Conservation (phyloP, 2,888 invertebrate species). For the Melangyna quadrimaculata region DNA sequence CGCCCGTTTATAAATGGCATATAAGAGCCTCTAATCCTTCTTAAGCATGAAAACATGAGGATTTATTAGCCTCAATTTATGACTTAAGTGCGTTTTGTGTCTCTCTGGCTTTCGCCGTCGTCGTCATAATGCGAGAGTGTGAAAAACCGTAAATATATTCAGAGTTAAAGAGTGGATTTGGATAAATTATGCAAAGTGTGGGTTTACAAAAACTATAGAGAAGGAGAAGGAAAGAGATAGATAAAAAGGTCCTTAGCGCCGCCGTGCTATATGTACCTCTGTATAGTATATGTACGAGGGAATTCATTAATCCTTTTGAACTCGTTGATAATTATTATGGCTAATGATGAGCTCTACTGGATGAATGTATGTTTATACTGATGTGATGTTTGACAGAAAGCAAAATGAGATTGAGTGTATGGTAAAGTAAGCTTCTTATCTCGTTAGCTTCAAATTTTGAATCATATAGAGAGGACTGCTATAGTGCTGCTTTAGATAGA, state of each 20-base stretch:
- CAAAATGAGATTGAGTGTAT: slow-evolving; percentile 7
- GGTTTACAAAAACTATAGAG: background rate
- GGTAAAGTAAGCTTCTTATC: slow-evolving; percentile 35
- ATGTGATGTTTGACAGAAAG: slow-evolving; percentile 45
- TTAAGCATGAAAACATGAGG: slow-evolving; percentile 61
- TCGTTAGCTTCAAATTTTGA: slow-evolving; percentile 38
- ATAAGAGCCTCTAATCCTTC: slow-evolving; percentile 46
- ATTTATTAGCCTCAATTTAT: slow-evolving; percentile 68
- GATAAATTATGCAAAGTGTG: background rate
- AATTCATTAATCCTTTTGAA: slow-evolving; percentile 62
- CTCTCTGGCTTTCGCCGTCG: slow-evolving; percentile 9
- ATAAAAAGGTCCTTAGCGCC: background rate
- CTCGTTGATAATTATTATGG: slow-evolving; percentile 61
- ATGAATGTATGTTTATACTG: slow-evolving; percentile 10
- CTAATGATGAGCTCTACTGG: slow-evolving; percentile 47
- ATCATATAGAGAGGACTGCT: background rate
- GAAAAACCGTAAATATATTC: slow-evolving; percentile 29
- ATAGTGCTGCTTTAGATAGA: too few relatives aligned
- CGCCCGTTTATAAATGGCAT: slow-evolving; percentile 32
- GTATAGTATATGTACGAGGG: background rate
- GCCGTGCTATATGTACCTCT: too few relatives aligned
- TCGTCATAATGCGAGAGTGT: background rate
- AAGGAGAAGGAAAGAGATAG: background rate
- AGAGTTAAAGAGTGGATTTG: background rate
- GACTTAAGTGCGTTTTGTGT: slow-evolving; percentile 65